Evolutionary conservation across 2,797 vertebrate genomes (phyloP), one percentile per base, ranked within the genome.

Genomic region (Tachyglossus aculeatus): DNA sequence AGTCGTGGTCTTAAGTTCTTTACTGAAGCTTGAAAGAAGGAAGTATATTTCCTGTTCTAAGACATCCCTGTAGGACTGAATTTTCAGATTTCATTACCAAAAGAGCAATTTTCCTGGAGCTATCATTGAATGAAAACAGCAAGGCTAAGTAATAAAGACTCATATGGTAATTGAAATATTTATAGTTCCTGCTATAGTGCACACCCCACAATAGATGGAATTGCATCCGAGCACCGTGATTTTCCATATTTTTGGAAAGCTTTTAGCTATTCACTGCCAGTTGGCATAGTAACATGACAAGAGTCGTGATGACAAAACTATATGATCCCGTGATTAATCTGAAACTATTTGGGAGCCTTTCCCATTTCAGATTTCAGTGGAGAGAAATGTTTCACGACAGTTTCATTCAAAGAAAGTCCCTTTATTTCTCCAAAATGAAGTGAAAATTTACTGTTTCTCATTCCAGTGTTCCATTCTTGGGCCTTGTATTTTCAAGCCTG

Each of bases 201-300:
- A 76, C 62, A 67, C 50, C 45, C 65, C 12, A 24, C 16, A 19
- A 41, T 71, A 71, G 59, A 58, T 59, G 51, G 62, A 69, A 62
- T 68, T 27, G 5, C 40, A 71, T 59, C 65, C 50, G 63, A 81
- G 65, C 71, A n/a, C 68, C 12, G 2, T 67, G 60, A 83, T 87
- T 83, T 48, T 87, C 47, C 80, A 69, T 77, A 48, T 83, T 71
- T 80, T 85, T 76, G 41, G 65, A 66, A 71, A 69, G 80, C 62
- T 73, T 78, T 85, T 74, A 76, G 63, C 68, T 69, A 62, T 39
- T 80, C 56, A 21, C 29, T 78, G 73, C 67, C 53, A 75, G 85
- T 87, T 83, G 80, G 82, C 85, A 85, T 85, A 68, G 72, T 54
- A 87, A 87, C 78, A 44, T 66, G 71, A 74, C 59, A 76, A 83